phyloP scores from a whole-genome alignment of 2,113 vertebrate genomes.

The Alosa alosa region DNA sequence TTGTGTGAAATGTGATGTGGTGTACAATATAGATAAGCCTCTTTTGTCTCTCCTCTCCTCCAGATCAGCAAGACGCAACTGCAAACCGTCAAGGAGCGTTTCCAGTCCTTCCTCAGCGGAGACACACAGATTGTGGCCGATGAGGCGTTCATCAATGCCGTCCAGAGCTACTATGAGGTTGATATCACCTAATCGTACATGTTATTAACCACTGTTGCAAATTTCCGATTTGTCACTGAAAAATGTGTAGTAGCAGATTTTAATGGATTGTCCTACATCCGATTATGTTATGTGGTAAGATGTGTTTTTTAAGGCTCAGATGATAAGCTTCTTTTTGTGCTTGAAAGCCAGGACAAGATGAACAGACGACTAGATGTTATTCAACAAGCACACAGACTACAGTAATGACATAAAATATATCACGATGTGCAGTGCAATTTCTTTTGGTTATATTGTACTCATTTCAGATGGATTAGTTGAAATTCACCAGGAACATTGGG shows the following conservation, averaged over 20 bases:
- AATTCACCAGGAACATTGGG: background rate
- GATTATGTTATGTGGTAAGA: background rate
- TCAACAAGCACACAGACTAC: background rate
- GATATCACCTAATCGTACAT: slow-evolving; percentile 37
- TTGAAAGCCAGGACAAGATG: background rate
- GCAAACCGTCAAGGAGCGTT: slow-evolving; percentile 94
- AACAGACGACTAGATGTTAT: background rate
- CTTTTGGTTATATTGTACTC: background rate
- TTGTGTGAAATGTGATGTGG: background rate
- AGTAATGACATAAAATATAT: background rate
- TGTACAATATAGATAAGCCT: slow-evolving; percentile 2
- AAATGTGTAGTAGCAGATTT: background rate
- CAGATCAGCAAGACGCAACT: slow-evolving; percentile 97
- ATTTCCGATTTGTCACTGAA: background rate
- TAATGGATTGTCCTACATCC: background rate
- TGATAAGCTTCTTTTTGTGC: background rate
- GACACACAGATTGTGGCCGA: slow-evolving; percentile 98
- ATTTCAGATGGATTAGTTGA: background rate
- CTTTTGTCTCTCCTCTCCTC: slow-evolving; percentile 37
- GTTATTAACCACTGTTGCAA: background rate
- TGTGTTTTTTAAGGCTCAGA: background rate
- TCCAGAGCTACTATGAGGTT: slow-evolving; percentile 99
- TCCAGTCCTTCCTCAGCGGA: slow-evolving; percentile 93
- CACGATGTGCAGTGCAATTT: background rate
- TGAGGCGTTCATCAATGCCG: slow-evolving; percentile 97